phyloP scores from a whole-genome alignment of 2,888 invertebrate genomes.

The Drosophila koepferae region DNA sequence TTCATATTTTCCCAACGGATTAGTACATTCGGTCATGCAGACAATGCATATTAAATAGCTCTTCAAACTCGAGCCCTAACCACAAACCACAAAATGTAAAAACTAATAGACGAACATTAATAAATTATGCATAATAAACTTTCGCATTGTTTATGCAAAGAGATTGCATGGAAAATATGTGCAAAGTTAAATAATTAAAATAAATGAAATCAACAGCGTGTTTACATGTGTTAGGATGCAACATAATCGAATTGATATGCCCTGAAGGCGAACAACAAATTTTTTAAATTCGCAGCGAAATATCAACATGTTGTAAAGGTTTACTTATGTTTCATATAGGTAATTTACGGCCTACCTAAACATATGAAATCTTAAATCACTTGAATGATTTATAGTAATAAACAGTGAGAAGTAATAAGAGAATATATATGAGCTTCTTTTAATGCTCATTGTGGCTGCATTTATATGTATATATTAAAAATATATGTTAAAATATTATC shows the following conservation, averaged over 20 bases:
- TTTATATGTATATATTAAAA: too few species aligned
- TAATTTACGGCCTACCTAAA: too few species aligned
- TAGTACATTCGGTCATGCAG: not conserved
- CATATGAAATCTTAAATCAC: too few species aligned
- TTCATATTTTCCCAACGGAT: not conserved
- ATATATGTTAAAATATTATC: too few species aligned
- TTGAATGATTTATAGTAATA: too few species aligned
- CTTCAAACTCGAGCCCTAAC: not conserved
- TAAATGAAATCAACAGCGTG: not conserved
- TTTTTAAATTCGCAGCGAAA: too few species aligned
- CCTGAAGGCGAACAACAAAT: too few species aligned
- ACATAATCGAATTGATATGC: not conserved
- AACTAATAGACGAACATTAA: conserved; percentile 14
- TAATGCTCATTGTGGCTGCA: too few species aligned
- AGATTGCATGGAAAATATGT: not conserved
- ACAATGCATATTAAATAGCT: conserved; percentile 10
- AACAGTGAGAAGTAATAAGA: too few species aligned
- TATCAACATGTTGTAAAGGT: too few species aligned
- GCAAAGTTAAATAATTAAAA: not conserved
- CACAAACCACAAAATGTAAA: conserved; percentile 7
- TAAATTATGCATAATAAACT: conserved; percentile 5
- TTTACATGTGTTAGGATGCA: not conserved
- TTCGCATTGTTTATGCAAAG: conserved; percentile 11
- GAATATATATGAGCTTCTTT: too few species aligned
- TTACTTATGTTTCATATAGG: too few species aligned